These are phyloP conservation scores for Microctenopoma lineatum DNA, from an alignment of 2,797 vertebrate genomes.

Conservation along the genomic window DNA sequence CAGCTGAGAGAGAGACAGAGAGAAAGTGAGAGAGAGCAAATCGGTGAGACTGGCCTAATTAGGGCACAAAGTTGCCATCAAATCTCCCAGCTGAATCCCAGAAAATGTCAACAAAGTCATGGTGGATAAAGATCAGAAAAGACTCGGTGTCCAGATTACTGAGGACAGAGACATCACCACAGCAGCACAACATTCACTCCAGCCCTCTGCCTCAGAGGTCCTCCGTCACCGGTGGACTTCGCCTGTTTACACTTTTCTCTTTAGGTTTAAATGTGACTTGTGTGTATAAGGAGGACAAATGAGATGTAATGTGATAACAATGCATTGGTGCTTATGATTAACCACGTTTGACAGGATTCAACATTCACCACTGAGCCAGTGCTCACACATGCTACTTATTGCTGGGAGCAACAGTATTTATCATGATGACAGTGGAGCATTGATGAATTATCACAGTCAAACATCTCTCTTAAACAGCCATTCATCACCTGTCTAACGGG, in stretches of 20 bases:
- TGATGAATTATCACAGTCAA: constrained; percentile 61
- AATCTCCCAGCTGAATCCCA: constrained; percentile 67
- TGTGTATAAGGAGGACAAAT: neutral
- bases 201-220: constrained; percentile 12
- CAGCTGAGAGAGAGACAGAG: constrained; percentile 49
- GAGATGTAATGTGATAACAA: neutral
- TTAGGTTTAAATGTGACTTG: neutral
- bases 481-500: constrained; percentile 52
- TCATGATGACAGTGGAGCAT: constrained; percentile 45
- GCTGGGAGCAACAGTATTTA: constrained; percentile 45
- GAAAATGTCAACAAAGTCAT: constrained; percentile 82
- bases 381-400: constrained; percentile 26
- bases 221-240: neutral
- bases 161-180: constrained; percentile 74
- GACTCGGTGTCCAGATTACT: constrained; percentile 61
- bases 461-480: constrained; percentile 49
- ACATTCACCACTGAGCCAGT: constrained; percentile 12
- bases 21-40: constrained; percentile 63
- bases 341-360: too few species aligned
- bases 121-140: constrained; percentile 74
- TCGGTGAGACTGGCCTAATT: constrained; percentile 69
- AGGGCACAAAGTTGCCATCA: constrained; percentile 71
- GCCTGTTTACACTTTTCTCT: constrained; percentile 19
- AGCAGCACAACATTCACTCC: constrained; percentile 20
- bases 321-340: too few species aligned